These are phyloP conservation scores for Patiria miniata DNA, from an alignment of 35 echinoderm and acorn worm genomes.

Conservation along the genomic window DNA sequence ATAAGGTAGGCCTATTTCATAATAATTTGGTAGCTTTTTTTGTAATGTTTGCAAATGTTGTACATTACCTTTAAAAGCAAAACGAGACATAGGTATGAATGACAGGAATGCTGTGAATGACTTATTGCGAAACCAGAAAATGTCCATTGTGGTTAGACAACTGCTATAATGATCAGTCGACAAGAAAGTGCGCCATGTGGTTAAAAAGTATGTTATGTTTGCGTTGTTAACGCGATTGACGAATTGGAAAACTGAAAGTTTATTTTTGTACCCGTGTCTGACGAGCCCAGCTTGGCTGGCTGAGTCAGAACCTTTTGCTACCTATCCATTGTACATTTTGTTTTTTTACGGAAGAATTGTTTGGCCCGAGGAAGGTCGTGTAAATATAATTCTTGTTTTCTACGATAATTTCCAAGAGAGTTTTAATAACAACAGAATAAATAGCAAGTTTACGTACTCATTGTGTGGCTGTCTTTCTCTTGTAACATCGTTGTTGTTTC, in stretches of 20 bases:
- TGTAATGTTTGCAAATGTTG: too few species aligned
- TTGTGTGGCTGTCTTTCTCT: not conserved
- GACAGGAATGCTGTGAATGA: too few species aligned
- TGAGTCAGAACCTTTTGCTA: not conserved
- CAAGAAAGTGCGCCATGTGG: too few species aligned
- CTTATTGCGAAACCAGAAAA: too few species aligned
- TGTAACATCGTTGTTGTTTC: not conserved
- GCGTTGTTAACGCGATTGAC: not conserved
- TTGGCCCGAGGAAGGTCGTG: not conserved
- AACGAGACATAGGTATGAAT: too few species aligned
- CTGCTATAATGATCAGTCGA: too few species aligned
- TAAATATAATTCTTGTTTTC: conserved; percentile 27
- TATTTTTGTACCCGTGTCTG: conserved; percentile 13
- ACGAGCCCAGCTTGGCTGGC: not conserved
- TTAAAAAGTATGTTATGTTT: too few species aligned
- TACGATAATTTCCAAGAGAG: conserved; percentile 5
- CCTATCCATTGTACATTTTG: not conserved
- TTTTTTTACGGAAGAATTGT: not conserved
- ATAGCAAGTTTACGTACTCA: not conserved
- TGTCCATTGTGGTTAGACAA: too few species aligned
- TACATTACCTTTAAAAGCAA: too few species aligned
- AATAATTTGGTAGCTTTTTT: too few species aligned
- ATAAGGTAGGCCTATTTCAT: too few species aligned
- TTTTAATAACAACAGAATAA: not conserved
- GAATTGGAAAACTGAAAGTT: conserved; percentile 20